Evolutionary conservation across 2,113 vertebrate genomes (phyloP).

Genomic region (Marcusenius ussheri): DNA sequence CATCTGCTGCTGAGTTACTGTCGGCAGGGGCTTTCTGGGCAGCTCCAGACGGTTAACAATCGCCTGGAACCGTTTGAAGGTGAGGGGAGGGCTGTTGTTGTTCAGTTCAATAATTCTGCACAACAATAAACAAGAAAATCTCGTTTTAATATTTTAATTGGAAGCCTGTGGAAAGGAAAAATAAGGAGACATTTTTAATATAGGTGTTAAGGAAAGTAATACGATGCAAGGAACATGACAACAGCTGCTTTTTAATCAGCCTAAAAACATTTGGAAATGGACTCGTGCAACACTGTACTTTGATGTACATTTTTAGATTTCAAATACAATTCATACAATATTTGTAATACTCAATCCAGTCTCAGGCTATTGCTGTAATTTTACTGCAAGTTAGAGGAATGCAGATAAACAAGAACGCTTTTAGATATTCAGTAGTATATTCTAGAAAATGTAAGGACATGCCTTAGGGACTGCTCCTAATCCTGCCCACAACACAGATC

Average conservation of each 20-base stretch:
- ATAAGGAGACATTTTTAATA: background rate
- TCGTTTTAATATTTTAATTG: too few relatives aligned
- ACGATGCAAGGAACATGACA: background rate
- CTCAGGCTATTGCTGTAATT: background rate
- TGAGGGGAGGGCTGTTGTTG: conserved; percentile 35
- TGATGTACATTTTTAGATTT: background rate
- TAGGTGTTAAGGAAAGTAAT: background rate
- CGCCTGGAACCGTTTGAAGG: conserved; percentile 42
- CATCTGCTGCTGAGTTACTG: conserved; percentile 27
- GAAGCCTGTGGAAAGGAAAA: background rate
- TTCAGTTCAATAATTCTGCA: conserved; percentile 41
- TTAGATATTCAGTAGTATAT: background rate
- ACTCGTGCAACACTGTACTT: background rate
- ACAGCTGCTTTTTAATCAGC: background rate
- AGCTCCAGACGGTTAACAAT: conserved; percentile 35
- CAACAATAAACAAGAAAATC: background rate
- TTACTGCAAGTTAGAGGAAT: background rate
- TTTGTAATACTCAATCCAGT: background rate
- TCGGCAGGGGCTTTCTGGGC: conserved; percentile 30
- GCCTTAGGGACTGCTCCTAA: background rate
- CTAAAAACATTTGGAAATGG: background rate
- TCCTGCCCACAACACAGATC: background rate
- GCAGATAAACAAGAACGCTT: background rate
- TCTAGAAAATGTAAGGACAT: background rate
- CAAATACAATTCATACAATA: background rate